Evolutionary conservation across 1,140 invertebrate species (phyloP).

Genomic region (Coelopa frigida): DNA sequence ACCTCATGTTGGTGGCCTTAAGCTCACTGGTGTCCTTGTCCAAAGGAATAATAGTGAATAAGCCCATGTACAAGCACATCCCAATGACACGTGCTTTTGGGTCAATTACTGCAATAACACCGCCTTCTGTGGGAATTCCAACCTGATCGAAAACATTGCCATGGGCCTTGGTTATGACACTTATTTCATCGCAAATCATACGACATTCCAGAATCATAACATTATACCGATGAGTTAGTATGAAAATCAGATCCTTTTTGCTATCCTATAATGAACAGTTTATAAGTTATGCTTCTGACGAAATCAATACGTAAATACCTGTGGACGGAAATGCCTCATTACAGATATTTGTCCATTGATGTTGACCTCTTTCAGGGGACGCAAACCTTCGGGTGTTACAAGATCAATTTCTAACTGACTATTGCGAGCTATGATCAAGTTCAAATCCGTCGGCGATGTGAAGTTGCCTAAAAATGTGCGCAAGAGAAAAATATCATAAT

Average conservation of each 20-base stretch:
- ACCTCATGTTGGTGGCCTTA: slow-evolving; percentile 89
- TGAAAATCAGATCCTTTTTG: slow-evolving; percentile 88
- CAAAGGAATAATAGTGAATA: slow-evolving; percentile 92
- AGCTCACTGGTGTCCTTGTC: slow-evolving; percentile 90
- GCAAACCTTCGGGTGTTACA: slow-evolving; percentile 91
- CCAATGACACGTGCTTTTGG: slow-evolving; percentile 92
- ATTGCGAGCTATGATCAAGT: slow-evolving; percentile 93
- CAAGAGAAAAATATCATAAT: neutral
- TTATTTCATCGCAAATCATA: slow-evolving; percentile 67
- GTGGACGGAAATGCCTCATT: slow-evolving; percentile 87
- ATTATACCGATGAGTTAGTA: slow-evolving; percentile 90
- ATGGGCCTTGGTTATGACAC: slow-evolving; percentile 92
- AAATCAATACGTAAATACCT: slow-evolving; percentile 54
- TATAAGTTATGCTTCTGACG: neutral
- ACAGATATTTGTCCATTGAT: slow-evolving; percentile 92
- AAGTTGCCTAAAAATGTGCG: slow-evolving; percentile 76
- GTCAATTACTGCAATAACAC: slow-evolving; percentile 93
- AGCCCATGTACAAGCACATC: slow-evolving; percentile 89
- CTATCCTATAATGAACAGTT: slow-evolving; percentile 62
- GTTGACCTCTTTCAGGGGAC: slow-evolving; percentile 92
- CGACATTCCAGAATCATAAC: slow-evolving; percentile 94
- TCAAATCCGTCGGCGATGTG: slow-evolving; percentile 86
- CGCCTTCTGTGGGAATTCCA: slow-evolving; percentile 85
- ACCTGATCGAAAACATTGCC: slow-evolving; percentile 92
- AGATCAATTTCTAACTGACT: slow-evolving; percentile 92